Percentiles rank a stretch among this genome's conserved stretches.
phyloP scores from a whole-genome alignment of 2,888 invertebrate species.

The Biston stratarius region DNA sequence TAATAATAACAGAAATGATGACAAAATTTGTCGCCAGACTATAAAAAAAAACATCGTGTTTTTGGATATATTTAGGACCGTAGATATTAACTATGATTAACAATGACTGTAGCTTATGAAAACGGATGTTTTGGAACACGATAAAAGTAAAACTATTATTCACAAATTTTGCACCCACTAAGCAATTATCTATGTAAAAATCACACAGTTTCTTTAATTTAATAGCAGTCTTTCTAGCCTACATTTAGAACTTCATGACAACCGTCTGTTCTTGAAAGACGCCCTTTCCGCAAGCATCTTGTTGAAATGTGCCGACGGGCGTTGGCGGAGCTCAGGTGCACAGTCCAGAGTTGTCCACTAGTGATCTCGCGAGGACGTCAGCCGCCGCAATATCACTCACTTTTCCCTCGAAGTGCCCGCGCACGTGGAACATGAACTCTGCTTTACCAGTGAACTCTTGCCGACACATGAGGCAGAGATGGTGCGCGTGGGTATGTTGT shows the following conservation, averaged over 20 bases:
- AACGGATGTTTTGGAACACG: not conserved
- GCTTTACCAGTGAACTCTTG: constrained; percentile 89
- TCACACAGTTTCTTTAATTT: constrained; percentile 15
- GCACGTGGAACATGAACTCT: constrained; percentile 90
- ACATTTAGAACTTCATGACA: constrained; percentile 76
- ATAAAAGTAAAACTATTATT: not conserved
- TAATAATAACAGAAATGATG: too few relatives aligned
- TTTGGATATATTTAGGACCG: too few relatives aligned
- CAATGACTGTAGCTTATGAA: not conserved
- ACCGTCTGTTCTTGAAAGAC: constrained; percentile 80
- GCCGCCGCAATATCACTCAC: constrained; percentile 83
- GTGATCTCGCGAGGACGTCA: constrained; percentile 80
- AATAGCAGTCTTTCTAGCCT: constrained; percentile 37
- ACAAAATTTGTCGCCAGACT: too few relatives aligned
- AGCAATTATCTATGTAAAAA: constrained; percentile 14
- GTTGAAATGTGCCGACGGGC: constrained; percentile 73
- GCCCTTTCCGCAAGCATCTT: constrained; percentile 74
- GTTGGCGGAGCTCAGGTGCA: constrained; percentile 84
- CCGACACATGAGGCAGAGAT: constrained; percentile 88
- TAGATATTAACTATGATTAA: too few relatives aligned
- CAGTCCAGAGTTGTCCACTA: constrained; percentile 84
- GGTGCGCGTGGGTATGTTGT: constrained; percentile 81
- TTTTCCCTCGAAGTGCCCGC: constrained; percentile 88
- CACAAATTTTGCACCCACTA: constrained; percentile 9
- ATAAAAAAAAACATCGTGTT: too few relatives aligned